Base-by-base conservation (phyloP, 2,113 vertebrate species). In the Oxyruncus cristatus region DNA sequence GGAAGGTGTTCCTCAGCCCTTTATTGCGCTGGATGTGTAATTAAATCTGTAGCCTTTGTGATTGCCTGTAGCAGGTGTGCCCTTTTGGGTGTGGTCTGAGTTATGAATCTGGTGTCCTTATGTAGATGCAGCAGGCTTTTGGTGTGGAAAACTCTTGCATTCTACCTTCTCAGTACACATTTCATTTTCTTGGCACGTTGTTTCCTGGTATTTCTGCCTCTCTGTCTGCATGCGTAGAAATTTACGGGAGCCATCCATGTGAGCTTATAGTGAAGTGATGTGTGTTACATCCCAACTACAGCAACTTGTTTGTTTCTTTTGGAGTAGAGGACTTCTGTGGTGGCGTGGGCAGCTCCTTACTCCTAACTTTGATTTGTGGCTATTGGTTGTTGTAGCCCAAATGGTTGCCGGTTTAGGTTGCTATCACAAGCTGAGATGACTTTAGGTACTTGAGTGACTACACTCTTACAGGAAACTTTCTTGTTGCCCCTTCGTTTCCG, bases 291-390 rank as follows among this genome's bases (percentile, higher is more conserved):
- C 18, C 13, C 9, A 68, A 0, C 12, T 59, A 28, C 2, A 42
- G 42, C 12, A 35, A 9, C 9, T 22, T 17, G 14, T 49, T 27
- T 16, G 13, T 26, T 61, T 42, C 33, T 50, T 49, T 80, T 67
- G 12, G 8, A 35, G 3, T 27, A 23, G 4, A 10, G 33, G 22
- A 58, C 6, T 58, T 67, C 8, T n/a, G 49, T 50, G 59, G 17
- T 28, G 53, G 30, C 0, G 0, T 71, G 76, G 23, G 37, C 23
- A 63, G 16, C 5, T 70, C 3, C 1, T 66, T 53, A 55, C 53
- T 8, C 33, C 9, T 27, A 30, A 42, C 3, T 58, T 83, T 35
- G 46, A 37, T 81, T 81, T 86, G 17, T 65, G 27, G 35, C 4
- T 62, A 13, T 59, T 50, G 21, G 21, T 39, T 85, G 22, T 65